A percentile compares a stretch with the other conserved stretches of the same genome.
phyloP scores from a whole-genome alignment of 1,140 invertebrate species.

The Scaptomyza pallida region DNA sequence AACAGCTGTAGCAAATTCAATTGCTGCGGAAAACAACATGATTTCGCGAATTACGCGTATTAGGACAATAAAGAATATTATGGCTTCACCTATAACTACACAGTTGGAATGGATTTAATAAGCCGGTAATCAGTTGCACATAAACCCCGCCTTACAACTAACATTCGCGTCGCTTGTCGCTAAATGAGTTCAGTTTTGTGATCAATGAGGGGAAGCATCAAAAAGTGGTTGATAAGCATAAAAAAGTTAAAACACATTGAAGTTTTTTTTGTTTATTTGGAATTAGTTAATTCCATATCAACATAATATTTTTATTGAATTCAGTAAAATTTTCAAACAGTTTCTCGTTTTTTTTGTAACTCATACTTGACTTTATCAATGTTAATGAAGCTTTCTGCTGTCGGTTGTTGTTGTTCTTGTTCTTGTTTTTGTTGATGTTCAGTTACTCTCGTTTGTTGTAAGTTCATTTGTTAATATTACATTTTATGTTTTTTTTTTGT shows the following conservation, averaged over 20 bases:
- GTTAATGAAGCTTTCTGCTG: slow-evolving; percentile 54
- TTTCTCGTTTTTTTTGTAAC: slow-evolving; percentile 72
- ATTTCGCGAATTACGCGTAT: no score
- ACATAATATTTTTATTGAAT: slow-evolving; percentile 84
- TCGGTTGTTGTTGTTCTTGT: slow-evolving; percentile 55
- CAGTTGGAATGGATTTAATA: not conserved
- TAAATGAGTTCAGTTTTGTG: no score
- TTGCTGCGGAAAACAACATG: not conserved
- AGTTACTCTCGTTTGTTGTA: slow-evolving; percentile 44
- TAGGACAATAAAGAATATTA: not conserved
- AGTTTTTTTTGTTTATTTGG: slow-evolving; percentile 76
- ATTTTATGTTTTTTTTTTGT: slow-evolving; percentile 64
- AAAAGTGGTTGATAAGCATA: no score
- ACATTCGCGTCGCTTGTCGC: no score
- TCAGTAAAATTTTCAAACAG: slow-evolving; percentile 82
- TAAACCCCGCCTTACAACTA: no score
- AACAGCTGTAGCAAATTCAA: not conserved
- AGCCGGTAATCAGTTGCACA: not conserved
- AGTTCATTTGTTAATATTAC: slow-evolving; percentile 71
- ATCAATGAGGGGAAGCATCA: no score
- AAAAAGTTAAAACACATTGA: slow-evolving; percentile 10
- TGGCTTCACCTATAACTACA: not conserved
- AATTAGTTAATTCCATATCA: slow-evolving; percentile 83
- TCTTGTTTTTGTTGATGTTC: slow-evolving; percentile 41
- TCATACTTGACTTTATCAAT: slow-evolving; percentile 65